Percentiles rank a stretch among this genome's conserved stretches.
phyloP scores from a whole-genome alignment of 2,888 invertebrate species.

The Lissocephala sabroskyi region DNA sequence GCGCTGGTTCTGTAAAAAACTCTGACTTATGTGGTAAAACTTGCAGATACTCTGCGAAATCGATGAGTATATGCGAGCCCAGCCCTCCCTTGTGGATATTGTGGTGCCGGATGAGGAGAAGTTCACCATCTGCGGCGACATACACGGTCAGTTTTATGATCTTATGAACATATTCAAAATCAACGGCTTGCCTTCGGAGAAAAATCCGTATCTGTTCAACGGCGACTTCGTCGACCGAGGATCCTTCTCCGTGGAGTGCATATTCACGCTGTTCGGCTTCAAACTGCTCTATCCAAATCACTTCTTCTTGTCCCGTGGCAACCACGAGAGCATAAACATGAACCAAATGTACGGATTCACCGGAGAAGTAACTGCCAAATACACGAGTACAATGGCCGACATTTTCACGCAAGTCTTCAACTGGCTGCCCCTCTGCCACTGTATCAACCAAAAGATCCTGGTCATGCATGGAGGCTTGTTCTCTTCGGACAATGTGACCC shows the following conservation, averaged over 20 bases:
- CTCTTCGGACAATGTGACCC: slow-evolving; percentile 91
- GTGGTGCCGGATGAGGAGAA: slow-evolving; percentile 88
- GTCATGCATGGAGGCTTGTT: slow-evolving; percentile 99
- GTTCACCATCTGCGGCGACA: slow-evolving; percentile 98
- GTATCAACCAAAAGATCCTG: slow-evolving; percentile 86
- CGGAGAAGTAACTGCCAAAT: slow-evolving; percentile 98
- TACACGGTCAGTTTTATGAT: slow-evolving; percentile 99
- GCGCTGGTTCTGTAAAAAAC: not conserved
- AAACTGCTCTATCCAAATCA: slow-evolving; percentile 96
- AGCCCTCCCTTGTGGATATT: slow-evolving; percentile 93
- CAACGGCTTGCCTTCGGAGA: slow-evolving; percentile 94
- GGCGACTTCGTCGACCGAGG: slow-evolving; percentile 99
- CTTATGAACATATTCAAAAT: slow-evolving; percentile 97
- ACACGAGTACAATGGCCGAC: slow-evolving; percentile 94
- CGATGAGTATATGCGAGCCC: slow-evolving; percentile 85
- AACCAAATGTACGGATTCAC: slow-evolving; percentile 99
- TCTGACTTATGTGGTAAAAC: not conserved
- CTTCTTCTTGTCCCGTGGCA: slow-evolving; percentile 99
- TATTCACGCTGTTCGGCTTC: slow-evolving; percentile 96
- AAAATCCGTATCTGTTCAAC: slow-evolving; percentile 98
- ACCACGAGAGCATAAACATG: slow-evolving; percentile 98
- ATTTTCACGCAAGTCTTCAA: slow-evolving; percentile 99
- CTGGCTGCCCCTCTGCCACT: slow-evolving; percentile 96
- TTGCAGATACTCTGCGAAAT: slow-evolving; percentile 95
- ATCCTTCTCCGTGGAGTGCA: slow-evolving; percentile 99